Percentiles rank a stretch among this genome's conserved stretches.
phyloP scores from a whole-genome alignment of 2,113 vertebrate species.

The Nettapus auritus region DNA sequence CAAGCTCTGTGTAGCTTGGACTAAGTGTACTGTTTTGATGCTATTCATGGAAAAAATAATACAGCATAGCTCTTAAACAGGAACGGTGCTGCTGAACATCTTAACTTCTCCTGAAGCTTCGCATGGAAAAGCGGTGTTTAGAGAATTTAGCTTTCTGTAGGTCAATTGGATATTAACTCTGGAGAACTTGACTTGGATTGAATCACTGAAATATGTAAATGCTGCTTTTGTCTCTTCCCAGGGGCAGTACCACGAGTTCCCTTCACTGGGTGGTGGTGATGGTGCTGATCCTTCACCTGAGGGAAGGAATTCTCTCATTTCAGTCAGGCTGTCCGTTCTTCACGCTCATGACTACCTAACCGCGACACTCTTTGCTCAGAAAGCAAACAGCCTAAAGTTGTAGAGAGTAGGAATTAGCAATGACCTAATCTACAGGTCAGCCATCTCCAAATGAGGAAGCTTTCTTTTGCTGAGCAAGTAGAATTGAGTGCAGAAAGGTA shows the following conservation, averaged over 20 bases:
- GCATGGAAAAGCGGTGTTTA: neutral
- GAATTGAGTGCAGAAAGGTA: neutral
- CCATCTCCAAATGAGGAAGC: neutral
- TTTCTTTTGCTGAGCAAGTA: neutral
- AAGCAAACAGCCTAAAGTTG: neutral
- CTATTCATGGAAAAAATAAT: neutral
- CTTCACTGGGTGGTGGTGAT: neutral
- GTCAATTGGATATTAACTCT: neutral
- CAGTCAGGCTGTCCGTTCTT: neutral
- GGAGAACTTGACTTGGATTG: neutral
- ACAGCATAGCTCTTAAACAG: neutral
- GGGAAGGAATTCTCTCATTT: slow-evolving; percentile 8
- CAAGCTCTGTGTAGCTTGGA: neutral
- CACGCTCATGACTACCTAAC: neutral
- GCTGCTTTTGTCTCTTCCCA: neutral
- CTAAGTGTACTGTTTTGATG: neutral
- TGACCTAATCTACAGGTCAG: neutral
- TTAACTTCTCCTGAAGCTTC: neutral
- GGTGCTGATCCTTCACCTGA: neutral
- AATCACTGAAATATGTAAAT: neutral
- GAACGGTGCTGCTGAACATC: neutral
- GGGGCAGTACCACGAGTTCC: neutral
- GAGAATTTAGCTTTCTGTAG: neutral
- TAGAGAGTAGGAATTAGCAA: neutral
- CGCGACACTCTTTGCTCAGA: neutral